Percentiles rank a stretch among this genome's conserved stretches.
phyloP scores from a whole-genome alignment of 1,140 invertebrate genomes.

The Anoplolepis gracilipes region DNA sequence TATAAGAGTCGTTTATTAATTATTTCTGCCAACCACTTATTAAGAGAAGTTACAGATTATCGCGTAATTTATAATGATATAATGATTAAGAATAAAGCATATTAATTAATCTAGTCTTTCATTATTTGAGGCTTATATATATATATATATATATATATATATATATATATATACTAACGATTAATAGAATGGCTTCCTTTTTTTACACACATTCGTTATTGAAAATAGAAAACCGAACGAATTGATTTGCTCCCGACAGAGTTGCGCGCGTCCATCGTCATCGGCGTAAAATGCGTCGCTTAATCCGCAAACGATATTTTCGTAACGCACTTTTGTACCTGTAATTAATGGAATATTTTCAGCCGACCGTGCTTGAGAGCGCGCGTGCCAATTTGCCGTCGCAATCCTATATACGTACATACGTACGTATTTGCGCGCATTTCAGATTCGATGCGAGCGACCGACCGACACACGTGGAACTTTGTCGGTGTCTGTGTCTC shows the following conservation, averaged over 20 bases:
- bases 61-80: background rate
- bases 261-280: background rate
- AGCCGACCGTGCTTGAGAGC: slow-evolving; percentile 13
- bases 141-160: too few relatives aligned
- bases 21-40: background rate
- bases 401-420: background rate
- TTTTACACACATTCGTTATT: background rate
- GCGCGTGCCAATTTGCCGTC: slow-evolving; percentile 21
- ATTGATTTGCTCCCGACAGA: slow-evolving; percentile 39
- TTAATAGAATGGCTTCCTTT: slow-evolving; percentile 23
- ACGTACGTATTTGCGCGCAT: slow-evolving; percentile 34
- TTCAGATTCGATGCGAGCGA: slow-evolving; percentile 4
- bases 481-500: slow-evolving; percentile 27
- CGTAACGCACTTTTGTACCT: slow-evolving; percentile 56
- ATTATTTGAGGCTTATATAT: background rate
- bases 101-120: background rate
- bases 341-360: slow-evolving; percentile 58
- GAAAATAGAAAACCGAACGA: background rate
- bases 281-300: slow-evolving; percentile 40
- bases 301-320: slow-evolving; percentile 47
- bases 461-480: background rate
- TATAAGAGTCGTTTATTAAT: background rate
- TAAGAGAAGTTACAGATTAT: background rate
- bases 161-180: background rate
- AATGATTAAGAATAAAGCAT: background rate